Evolutionary conservation across 2,797 vertebrate genomes (phyloP).

Genomic region (Prionace glauca): DNA sequence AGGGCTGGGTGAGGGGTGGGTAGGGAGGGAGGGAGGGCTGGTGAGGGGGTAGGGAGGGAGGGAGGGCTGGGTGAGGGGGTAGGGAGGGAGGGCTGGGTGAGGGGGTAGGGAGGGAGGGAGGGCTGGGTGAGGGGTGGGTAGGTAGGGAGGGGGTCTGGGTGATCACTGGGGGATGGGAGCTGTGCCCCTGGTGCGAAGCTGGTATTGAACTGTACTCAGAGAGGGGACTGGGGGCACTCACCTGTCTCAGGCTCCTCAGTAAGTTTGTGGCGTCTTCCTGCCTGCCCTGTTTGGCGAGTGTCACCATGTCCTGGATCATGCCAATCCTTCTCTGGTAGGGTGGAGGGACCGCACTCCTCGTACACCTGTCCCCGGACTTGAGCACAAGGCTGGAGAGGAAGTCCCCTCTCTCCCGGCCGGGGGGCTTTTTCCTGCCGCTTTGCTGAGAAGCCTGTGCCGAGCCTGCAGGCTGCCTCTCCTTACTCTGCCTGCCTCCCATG

Average conservation of each 20-base stretch:
- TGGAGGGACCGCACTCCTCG: conserved; percentile 54
- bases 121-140: conserved; percentile 28
- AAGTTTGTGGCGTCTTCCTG: not conserved
- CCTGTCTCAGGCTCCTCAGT: not conserved
- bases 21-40: not conserved
- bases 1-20: not conserved
- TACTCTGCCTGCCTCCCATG: conserved; percentile 25
- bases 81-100: not conserved
- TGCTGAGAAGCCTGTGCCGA: not conserved
- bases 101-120: no score
- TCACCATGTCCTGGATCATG: conserved; percentile 13
- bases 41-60: not conserved
- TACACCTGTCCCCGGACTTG: conserved; percentile 63
- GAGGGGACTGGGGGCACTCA: not conserved
- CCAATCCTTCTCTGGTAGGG: not conserved
- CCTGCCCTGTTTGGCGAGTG: not conserved
- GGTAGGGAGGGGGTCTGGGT: no score
- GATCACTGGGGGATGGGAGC: conserved; percentile 41
- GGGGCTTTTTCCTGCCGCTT: not conserved
- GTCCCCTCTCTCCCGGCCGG: not conserved
- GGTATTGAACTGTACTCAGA: not conserved
- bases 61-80: not conserved
- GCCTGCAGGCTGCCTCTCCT: not conserved
- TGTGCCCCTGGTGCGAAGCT: not conserved
- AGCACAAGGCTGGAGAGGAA: conserved; percentile 42